Evolutionary conservation across 2,888 invertebrate species (phyloP).

Genomic region (Ramazzottius varieornatus): DNA sequence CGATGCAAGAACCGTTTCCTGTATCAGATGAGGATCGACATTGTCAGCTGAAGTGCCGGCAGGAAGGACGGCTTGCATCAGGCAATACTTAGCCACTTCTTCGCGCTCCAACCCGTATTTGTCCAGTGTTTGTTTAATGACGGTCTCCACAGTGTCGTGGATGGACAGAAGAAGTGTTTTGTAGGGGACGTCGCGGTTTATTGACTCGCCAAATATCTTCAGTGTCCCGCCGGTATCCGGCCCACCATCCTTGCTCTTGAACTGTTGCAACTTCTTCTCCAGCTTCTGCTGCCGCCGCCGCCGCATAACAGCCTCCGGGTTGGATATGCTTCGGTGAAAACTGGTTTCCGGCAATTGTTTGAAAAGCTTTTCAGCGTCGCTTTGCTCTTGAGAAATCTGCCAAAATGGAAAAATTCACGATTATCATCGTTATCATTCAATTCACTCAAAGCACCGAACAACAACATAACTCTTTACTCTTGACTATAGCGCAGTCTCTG

Average conservation of each 20-base stretch:
- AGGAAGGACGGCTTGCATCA: constrained; percentile 37
- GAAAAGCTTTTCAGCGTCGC: not conserved
- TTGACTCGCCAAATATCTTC: constrained; percentile 73
- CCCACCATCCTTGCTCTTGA: constrained; percentile 74
- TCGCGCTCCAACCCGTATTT: constrained; percentile 79
- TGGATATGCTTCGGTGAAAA: constrained; percentile 93
- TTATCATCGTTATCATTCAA: too few relatives aligned
- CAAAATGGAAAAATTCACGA: constrained; percentile 6
- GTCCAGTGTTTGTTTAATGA: constrained; percentile 79
- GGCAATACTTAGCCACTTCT: constrained; percentile 67
- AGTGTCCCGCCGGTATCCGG: constrained; percentile 55
- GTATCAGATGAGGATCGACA: not conserved
- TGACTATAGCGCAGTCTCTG: too few relatives aligned
- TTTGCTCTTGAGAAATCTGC: not conserved
- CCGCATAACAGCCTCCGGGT: constrained; percentile 98
- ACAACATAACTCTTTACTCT: too few relatives aligned
- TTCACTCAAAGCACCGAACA: too few relatives aligned
- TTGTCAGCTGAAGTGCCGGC: not conserved
- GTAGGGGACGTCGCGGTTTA: constrained; percentile 88
- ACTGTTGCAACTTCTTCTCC: constrained; percentile 80
- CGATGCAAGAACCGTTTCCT: not conserved
- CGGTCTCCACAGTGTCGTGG: constrained; percentile 64
- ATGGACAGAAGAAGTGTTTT: constrained; percentile 82
- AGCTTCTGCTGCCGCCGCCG: constrained; percentile 80
- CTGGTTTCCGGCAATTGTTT: constrained; percentile 79